phyloP scores from a whole-genome alignment of 1,140 invertebrate species.

The Caerostris darwini region DNA sequence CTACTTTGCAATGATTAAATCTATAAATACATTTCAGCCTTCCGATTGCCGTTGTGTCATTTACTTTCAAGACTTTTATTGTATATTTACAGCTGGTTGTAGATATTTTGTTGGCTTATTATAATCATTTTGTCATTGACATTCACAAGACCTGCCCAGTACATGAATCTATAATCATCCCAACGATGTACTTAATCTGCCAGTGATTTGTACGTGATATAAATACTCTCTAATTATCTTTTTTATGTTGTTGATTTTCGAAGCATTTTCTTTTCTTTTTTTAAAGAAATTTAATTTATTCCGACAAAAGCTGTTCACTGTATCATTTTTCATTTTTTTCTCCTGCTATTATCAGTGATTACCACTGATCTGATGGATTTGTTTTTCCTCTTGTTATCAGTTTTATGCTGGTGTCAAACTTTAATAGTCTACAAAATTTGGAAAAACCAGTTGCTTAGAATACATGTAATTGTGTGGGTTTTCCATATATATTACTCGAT shows the following conservation, averaged over 20 bases:
- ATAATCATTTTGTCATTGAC: neutral
- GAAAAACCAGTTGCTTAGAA: neutral
- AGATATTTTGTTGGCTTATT: no score
- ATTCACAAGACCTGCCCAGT: neutral
- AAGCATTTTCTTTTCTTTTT: neutral
- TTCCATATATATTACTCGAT: neutral
- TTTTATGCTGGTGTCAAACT: no score
- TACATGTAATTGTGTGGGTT: neutral
- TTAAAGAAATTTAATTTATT: neutral
- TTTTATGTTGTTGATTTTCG: neutral
- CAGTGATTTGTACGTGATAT: neutral
- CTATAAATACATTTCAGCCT: no score
- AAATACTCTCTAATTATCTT: neutral
- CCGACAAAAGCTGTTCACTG: neutral
- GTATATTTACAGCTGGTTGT: no score
- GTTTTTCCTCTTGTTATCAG: no score
- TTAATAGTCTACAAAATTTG: no score
- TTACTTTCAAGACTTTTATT: no score
- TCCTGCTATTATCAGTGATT: neutral
- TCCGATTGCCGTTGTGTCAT: no score
- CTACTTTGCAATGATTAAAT: no score
- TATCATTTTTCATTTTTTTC: neutral
- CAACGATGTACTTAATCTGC: neutral
- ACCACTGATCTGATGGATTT: neutral
- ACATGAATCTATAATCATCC: neutral